A percentile compares a stretch with the other conserved stretches of the same genome.
phyloP scores from a whole-genome alignment of 2,888 invertebrate species.

The Spilarctia lutea region DNA sequence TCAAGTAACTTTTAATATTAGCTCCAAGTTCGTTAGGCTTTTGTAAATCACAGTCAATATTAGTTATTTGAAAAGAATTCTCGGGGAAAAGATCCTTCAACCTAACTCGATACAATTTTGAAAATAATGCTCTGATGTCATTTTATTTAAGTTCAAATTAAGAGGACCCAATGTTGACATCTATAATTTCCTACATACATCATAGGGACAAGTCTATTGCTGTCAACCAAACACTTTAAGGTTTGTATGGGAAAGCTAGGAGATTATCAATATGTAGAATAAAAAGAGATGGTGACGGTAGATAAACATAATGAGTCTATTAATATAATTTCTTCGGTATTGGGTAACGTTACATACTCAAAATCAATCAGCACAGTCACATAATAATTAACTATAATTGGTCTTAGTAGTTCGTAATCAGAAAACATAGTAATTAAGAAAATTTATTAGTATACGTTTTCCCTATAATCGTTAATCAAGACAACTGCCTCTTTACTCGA shows the following conservation, averaged over 20 bases:
- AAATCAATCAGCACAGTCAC: background rate
- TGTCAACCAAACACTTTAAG: no score
- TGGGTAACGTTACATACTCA: background rate
- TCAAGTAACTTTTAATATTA: constrained; percentile 6
- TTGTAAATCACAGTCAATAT: constrained; percentile 6
- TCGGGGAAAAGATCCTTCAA: background rate
- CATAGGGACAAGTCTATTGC: no score
- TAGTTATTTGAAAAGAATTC: constrained; percentile 5
- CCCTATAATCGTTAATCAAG: constrained; percentile 25
- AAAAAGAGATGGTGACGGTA: no score
- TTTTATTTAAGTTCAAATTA: no score
- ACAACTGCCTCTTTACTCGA: constrained; percentile 40
- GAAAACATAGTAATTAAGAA: background rate
- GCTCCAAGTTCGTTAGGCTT: background rate
- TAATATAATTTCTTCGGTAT: background rate
- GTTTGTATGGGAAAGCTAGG: no score
- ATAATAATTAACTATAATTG: background rate
- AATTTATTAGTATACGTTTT: background rate
- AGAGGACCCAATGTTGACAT: no score
- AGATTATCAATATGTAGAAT: no score
- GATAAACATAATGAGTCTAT: no score
- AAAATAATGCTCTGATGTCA: no score
- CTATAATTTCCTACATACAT: background rate
- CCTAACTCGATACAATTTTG: background rate
- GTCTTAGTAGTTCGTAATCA: background rate